Evolutionary conservation across 1,140 invertebrate species (phyloP).

Genomic region (Bicyclus anynana): DNA sequence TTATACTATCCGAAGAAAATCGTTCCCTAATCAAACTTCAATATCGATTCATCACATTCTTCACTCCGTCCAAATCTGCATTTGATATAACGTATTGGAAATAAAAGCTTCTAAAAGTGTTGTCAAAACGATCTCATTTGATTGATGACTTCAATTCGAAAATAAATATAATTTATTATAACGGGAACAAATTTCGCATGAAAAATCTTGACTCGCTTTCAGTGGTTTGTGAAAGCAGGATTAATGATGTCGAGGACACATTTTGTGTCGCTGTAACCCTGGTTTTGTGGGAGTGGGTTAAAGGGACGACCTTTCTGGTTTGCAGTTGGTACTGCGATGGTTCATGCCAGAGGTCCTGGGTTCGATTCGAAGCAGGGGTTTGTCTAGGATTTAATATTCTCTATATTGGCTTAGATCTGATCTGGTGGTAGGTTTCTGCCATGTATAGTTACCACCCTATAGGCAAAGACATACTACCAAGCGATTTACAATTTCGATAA

Average conservation of each 20-base stretch:
- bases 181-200: conserved; percentile 6
- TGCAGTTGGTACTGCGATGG: too few species aligned
- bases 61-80: conserved; percentile 6
- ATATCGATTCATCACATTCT: conserved; percentile 3
- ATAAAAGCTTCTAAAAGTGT: conserved; percentile 17
- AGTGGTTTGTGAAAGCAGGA: neutral
- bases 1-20: neutral
- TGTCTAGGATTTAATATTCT: too few species aligned
- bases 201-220: neutral
- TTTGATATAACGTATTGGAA: conserved; percentile 10
- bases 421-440: too few species aligned
- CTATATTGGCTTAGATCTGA: too few species aligned
- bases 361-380: too few species aligned
- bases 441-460: too few species aligned
- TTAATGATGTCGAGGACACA: neutral
- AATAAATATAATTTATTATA: conserved; percentile 19
- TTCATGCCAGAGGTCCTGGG: too few species aligned
- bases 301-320: too few species aligned
- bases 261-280: too few species aligned
- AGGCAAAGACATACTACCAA: too few species aligned
- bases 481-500: too few species aligned
- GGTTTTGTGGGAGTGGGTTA: too few species aligned
- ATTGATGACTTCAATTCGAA: conserved; percentile 14
- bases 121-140: conserved; percentile 12
- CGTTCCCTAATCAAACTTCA: neutral